phyloP scores from a whole-genome alignment of 1,140 invertebrate genomes.

The Chlorops oryzae region DNA sequence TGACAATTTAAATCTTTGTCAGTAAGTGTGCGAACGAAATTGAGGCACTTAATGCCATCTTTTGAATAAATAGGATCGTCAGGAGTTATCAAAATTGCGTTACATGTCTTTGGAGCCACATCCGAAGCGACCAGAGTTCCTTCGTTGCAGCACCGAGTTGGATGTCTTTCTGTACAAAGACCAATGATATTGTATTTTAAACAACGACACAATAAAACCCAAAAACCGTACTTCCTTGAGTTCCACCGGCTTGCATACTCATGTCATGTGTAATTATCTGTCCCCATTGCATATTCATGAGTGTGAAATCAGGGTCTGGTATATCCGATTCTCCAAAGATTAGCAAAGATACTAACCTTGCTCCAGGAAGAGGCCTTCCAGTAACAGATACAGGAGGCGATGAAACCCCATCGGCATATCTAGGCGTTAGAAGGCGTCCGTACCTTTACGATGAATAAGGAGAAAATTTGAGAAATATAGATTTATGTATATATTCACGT shows the following conservation, averaged over 20 bases:
- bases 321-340: slow-evolving; percentile 62
- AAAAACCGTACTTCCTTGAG: slow-evolving; percentile 62
- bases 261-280: slow-evolving; percentile 86
- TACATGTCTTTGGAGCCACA: slow-evolving; percentile 59
- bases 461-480: no score
- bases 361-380: slow-evolving; percentile 61
- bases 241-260: slow-evolving; percentile 65
- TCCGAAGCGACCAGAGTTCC: slow-evolving; percentile 54
- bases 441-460: slow-evolving; percentile 50
- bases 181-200: no score
- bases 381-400: slow-evolving; percentile 56
- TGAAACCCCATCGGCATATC: slow-evolving; percentile 72
- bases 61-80: slow-evolving; percentile 74
- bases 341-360: slow-evolving; percentile 63
- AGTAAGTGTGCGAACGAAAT: slow-evolving; percentile 75
- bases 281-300: slow-evolving; percentile 80
- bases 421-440: slow-evolving; percentile 69
- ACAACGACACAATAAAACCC: no score
- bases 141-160: slow-evolving; percentile 62
- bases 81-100: slow-evolving; percentile 74
- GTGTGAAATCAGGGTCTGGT: slow-evolving; percentile 63
- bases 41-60: slow-evolving; percentile 68
- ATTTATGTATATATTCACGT: no score
- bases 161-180: slow-evolving; percentile 53
- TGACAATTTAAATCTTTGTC: slow-evolving; percentile 63